Conservation (phyloP, 92 coral and sea anemone genomes). For the Epizoanthus ramosus region DNA sequence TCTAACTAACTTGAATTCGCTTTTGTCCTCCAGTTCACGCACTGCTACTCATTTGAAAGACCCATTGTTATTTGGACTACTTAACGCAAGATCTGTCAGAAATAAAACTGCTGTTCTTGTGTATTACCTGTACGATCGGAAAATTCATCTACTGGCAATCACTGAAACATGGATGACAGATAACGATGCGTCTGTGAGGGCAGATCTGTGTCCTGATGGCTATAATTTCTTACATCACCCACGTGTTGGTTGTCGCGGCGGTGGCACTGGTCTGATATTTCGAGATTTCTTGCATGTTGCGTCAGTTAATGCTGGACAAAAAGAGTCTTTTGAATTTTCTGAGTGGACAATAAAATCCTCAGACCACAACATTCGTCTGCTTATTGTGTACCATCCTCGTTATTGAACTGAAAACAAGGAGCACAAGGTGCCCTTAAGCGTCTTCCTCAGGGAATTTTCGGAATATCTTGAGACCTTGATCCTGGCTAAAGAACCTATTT, state of each 20-base stretch:
- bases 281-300: constrained; percentile 49
- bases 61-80: constrained; percentile 3
- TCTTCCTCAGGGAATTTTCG: constrained; percentile 49
- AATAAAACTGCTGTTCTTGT: constrained; percentile 39
- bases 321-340: constrained; percentile 62
- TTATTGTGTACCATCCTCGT: constrained; percentile 57
- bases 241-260: constrained; percentile 52
- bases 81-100: constrained; percentile 14
- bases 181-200: constrained; percentile 58
- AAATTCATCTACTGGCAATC: constrained; percentile 29
- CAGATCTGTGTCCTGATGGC: constrained; percentile 50
- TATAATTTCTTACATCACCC: constrained; percentile 56
- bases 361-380: constrained; percentile 35
- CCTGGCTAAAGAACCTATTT: constrained; percentile 51
- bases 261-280: constrained; percentile 52
- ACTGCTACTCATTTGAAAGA: no score
- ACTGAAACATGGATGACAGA: constrained; percentile 49
- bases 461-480: constrained; percentile 54
- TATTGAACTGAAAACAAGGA: constrained; percentile 41
- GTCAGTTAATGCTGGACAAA: constrained; percentile 37
- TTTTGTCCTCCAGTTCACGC: no score
- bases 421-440: constrained; percentile 64
- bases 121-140: constrained; percentile 31
- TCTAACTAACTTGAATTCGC: no score
- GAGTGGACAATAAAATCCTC: constrained; percentile 54